Evolutionary conservation across 2,113 vertebrate genomes (phyloP), one percentile per base, ranked within the genome.

Genomic region (Ictidomys tridecemlineatus): DNA sequence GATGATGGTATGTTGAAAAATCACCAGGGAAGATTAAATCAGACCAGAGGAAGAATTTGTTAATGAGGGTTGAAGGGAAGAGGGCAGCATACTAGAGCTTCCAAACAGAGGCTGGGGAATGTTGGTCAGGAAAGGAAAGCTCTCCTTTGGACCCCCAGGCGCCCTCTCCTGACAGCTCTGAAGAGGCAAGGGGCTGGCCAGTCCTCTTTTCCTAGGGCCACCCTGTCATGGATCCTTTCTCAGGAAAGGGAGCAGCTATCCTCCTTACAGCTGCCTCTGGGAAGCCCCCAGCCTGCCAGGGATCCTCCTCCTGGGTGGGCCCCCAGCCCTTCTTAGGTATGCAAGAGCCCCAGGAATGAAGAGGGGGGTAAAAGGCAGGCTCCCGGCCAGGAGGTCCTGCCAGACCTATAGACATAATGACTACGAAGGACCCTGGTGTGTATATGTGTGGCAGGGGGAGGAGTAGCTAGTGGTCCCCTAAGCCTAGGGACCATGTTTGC

Each of bases 121-220:
- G 92, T 42, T 48, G 22, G 18, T 67, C 53, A 14, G n/a, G 58
- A 90, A 76, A 45, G 63, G 34, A 34, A 73, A 63, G 74, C 45
- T 67, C 90, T 83, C 61, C 83, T 78, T 58, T 4, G 69, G 45
- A 45, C 67, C 89, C 85, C 96, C 73, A 80, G 74, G 92, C 86
- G 85, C 96, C 96, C 96, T 91, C 96, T 97, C 94, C 93, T n/a
- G 92, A 84, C 76, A 8, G 76, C 30, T 58, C 10, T 14, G 67
- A n/a, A 78, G 80, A 95, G 88, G 39, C 65, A 28, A 56, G 32
- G 65, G 85, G 78, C 56, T 37, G 26, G 74, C 51, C 61, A 39
- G 78, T n/a, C 28, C 0, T 30, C 5, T 39, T 45, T 77, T 82
- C 86, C 65, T 9, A 11, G 53, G 78, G 61, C 8, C 70, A 42